These are phyloP conservation scores for Vulpes lagopus DNA, from an alignment of 2,113 vertebrate genomes.

Conservation along the genomic window DNA sequence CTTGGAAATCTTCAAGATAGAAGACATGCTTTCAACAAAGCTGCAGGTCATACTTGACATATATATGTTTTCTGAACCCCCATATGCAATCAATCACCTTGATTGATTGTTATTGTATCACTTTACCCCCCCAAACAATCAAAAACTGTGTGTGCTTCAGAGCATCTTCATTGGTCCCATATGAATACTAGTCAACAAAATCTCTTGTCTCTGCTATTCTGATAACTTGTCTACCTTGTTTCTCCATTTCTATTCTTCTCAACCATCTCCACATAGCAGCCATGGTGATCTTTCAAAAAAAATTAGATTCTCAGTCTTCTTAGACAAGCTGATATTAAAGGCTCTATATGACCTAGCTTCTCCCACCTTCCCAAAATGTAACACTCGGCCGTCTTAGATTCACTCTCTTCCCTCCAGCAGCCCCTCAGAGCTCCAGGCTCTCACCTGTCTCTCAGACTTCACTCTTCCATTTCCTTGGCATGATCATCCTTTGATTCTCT, in stretches of 20 bases:
- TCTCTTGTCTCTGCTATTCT: neutral
- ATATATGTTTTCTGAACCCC: neutral
- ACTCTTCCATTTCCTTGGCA: neutral
- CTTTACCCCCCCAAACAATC: neutral
- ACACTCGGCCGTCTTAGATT: neutral
- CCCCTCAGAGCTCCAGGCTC: neutral
- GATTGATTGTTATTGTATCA: neutral
- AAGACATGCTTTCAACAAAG: neutral
- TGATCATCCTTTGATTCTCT: rapidly evolving
- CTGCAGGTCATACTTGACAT: neutral
- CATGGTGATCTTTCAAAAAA: neutral
- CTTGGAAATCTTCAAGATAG: neutral
- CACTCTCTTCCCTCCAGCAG: neutral
- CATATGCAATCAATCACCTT: neutral
- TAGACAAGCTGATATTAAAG: neutral
- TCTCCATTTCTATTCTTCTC: neutral
- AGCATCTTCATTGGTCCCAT: neutral
- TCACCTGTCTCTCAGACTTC: neutral
- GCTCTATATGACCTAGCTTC: neutral
- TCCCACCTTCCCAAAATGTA: neutral
- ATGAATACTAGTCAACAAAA: neutral
- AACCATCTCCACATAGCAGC: neutral
- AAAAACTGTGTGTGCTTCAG: neutral
- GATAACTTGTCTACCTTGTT: neutral
- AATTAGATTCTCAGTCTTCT: neutral